These are phyloP conservation scores for Pimpla rufipes DNA, from an alignment of 2,888 invertebrate genomes.

Conservation along the genomic window DNA sequence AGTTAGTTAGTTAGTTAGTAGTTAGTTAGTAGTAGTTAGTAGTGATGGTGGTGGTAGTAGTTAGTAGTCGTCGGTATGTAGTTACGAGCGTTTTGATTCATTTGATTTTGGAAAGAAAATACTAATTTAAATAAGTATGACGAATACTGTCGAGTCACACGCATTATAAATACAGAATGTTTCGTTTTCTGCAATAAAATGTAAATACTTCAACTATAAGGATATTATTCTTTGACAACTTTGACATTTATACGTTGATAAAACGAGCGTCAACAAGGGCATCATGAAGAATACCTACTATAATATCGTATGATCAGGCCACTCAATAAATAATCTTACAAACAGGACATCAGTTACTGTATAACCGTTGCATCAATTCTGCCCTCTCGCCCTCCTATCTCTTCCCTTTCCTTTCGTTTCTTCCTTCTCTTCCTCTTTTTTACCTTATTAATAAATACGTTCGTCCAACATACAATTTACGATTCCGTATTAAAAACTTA, in stretches of 20 bases:
- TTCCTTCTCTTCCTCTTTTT: slow-evolving; percentile 24
- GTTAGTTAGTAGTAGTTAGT: slow-evolving; percentile 9
- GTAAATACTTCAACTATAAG: slow-evolving; percentile 64
- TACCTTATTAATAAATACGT: slow-evolving; percentile 57
- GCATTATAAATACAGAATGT: slow-evolving; percentile 38
- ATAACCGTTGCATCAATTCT: slow-evolving; percentile 55
- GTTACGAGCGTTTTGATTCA: slow-evolving; percentile 65
- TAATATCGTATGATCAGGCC: slow-evolving; percentile 66
- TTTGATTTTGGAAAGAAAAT: slow-evolving; percentile 44
- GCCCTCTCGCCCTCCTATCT: slow-evolving; percentile 23
- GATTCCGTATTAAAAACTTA: slow-evolving; percentile 69
- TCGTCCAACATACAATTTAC: slow-evolving; percentile 68
- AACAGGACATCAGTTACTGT: slow-evolving; percentile 62
- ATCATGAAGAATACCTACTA: slow-evolving; percentile 62
- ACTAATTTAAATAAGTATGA: slow-evolving; percentile 17
- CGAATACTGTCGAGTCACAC: slow-evolving; percentile 38
- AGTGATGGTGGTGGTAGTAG: background rate
- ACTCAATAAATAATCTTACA: slow-evolving; percentile 68
- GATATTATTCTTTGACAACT: slow-evolving; percentile 57
- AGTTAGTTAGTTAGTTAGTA: no score
- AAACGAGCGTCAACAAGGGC: slow-evolving; percentile 59
- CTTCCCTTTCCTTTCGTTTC: background rate
- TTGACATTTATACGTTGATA: slow-evolving; percentile 57
- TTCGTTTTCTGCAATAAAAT: slow-evolving; percentile 59
- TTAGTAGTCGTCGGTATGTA: slow-evolving; percentile 28